Percentiles rank a stretch among this genome's conserved stretches.
These are phyloP conservation scores for Pampusana beccarii DNA, from an alignment of 2,113 vertebrate species.

Conservation along the genomic window DNA sequence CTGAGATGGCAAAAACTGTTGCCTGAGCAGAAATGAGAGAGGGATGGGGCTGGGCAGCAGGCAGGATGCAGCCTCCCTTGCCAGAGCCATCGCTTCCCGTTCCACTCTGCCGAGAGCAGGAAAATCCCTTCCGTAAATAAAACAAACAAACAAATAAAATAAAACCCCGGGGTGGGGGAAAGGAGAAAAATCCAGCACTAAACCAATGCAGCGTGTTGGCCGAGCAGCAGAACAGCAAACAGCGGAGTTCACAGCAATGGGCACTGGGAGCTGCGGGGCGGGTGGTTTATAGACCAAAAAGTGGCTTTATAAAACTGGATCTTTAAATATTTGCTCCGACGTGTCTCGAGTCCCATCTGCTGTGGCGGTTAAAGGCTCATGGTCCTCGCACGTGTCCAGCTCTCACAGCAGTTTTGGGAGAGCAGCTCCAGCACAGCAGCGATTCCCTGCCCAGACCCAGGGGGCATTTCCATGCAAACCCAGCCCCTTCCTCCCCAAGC, in stretches of 20 bases:
- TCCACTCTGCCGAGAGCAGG: background rate
- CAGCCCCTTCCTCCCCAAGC: background rate
- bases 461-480: background rate
- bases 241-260: background rate
- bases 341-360: slow-evolving; percentile 1
- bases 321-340: slow-evolving; percentile 65
- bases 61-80: background rate
- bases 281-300: slow-evolving; percentile 22
- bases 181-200: background rate
- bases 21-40: background rate
- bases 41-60: background rate
- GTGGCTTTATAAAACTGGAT: slow-evolving; percentile 30
- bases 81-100: background rate
- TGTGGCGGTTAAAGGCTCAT: background rate
- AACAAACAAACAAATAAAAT: slow-evolving; percentile 1
- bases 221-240: background rate
- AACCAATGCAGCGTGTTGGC: background rate
- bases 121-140: slow-evolving; percentile 45
- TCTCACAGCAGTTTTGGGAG: background rate
- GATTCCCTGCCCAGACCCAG: background rate
- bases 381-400: rapidly evolving
- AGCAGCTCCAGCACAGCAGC: rapidly evolving
- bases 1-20: background rate
- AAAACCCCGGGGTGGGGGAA: background rate
- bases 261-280: background rate